phyloP scores from a whole-genome alignment of 2,113 vertebrate genomes.

The Lepisosteus oculatus region DNA sequence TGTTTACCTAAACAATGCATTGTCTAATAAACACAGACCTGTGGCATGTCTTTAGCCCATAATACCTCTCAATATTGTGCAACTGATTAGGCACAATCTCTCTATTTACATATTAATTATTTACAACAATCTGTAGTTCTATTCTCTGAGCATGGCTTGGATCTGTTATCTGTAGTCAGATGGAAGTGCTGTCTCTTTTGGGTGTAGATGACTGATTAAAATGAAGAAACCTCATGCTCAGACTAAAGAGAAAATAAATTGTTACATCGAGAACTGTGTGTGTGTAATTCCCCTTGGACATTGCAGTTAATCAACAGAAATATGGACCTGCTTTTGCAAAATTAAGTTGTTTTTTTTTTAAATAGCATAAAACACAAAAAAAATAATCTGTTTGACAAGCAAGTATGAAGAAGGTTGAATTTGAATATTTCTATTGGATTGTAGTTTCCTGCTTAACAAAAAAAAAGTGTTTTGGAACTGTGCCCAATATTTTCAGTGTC shows the following conservation, averaged over 20 bases:
- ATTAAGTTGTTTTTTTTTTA: too few relatives aligned
- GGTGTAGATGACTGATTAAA: slow-evolving; percentile 43
- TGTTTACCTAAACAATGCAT: background rate
- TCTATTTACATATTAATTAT: slow-evolving; percentile 77
- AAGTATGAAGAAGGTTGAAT: too few relatives aligned
- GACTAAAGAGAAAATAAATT: slow-evolving; percentile 53
- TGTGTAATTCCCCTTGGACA: too few relatives aligned
- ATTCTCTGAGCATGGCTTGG: background rate
- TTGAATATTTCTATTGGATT: too few relatives aligned
- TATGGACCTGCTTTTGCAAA: too few relatives aligned
- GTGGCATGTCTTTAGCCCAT: slow-evolving; percentile 41
- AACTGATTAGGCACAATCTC: slow-evolving; percentile 58
- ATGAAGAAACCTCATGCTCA: slow-evolving; percentile 46
- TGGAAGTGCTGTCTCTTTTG: slow-evolving; percentile 65
- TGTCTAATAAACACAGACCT: slow-evolving; percentile 38
- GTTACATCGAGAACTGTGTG: slow-evolving; percentile 33
- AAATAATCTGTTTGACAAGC: too few relatives aligned
- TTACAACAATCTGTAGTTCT: slow-evolving; percentile 72
- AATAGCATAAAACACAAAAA: too few relatives aligned
- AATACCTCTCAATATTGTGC: slow-evolving; percentile 73
- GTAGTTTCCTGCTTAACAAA: too few relatives aligned
- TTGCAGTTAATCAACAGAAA: too few relatives aligned
- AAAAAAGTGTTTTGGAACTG: too few relatives aligned
- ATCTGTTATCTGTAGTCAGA: slow-evolving; percentile 45
- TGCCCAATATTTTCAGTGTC: too few relatives aligned